Percentiles rank a stretch among this genome's conserved stretches.
Evolutionary conservation across 2,888 invertebrate species (phyloP).

Genomic region (Fragum sueziense): DNA sequence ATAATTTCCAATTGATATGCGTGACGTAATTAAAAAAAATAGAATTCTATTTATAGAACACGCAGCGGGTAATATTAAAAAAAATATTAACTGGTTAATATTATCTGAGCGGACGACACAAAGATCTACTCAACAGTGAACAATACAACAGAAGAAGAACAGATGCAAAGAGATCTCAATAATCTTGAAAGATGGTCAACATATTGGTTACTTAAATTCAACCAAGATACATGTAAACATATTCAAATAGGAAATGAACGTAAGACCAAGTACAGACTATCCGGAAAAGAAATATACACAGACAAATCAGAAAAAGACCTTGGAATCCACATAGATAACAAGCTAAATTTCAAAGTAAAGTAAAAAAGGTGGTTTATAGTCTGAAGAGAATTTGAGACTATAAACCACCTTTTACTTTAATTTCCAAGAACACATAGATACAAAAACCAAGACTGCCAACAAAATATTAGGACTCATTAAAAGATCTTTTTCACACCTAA

Average conservation of each 20-base stretch:
- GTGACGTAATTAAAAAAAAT: no score
- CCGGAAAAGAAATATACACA: no score
- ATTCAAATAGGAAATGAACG: not conserved
- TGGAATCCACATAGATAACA: not conserved
- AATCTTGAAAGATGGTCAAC: not conserved
- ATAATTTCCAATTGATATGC: no score
- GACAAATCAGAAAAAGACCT: not conserved
- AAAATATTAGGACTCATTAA: not conserved
- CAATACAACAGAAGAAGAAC: not conserved
- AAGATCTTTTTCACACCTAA: not conserved
- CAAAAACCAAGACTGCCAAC: not conserved
- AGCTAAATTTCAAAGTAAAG: no score
- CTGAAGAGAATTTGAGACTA: no score
- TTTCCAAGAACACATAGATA: not conserved
- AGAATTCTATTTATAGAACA: not conserved
- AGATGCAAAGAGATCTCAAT: not conserved
- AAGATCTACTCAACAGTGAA: not conserved
- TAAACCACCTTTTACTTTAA: no score
- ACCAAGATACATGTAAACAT: not conserved
- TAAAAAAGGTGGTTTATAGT: no score
- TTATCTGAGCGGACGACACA: not conserved
- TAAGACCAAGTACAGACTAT: no score
- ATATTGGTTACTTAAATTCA: not conserved
- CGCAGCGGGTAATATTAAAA: no score
- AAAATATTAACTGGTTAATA: no score